Base-by-base conservation (phyloP, 2,113 vertebrate genomes). In the Nibea albiflora region DNA sequence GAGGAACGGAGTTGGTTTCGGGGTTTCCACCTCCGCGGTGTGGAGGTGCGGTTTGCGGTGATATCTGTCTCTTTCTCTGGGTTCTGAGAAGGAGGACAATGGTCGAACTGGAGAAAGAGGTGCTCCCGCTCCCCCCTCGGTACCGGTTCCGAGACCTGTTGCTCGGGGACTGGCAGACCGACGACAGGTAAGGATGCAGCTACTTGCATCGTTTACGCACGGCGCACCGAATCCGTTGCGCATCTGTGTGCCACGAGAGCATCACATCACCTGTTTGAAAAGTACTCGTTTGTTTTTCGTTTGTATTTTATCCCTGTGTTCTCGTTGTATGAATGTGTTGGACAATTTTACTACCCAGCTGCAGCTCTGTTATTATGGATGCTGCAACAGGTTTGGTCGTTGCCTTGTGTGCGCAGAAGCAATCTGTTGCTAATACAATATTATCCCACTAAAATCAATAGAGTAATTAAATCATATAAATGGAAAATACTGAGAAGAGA, bases 71-170 rank as follows among this genome's bases (percentile, higher is more conserved):
- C 74, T 56, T 58, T 85, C 58, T 88, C 54, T 56, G 81, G 83
- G 62, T 73, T 81, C 80, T 62, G 57, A 86, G 80, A 76, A 88
- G 86, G 78, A 77, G 35, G 62, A 93, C 80, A 70, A 96, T 95
- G 94, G 95, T 95, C 63, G 95, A 96, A 88, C 81, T 96, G 90
- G 96, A 96, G 73, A 96, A 96, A 89, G 96, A 96, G 57, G 96
- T 96, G 60, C 93, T 96, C 85, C 96, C 96, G 56, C 84, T 96
- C 81, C 96, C 96, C 42, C 96, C 96, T 66, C 94, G 96, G 89
- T 96, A 96, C 91, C 94, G 96, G 84, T 96, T 96, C 94, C 94
- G 96, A 86, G 96, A 96, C 95, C 93, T 96, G 94, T 95, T 96
- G 93, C 95, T 96, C 85, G 96, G 96, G 46, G 96, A 96, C 92